Percentiles rank a stretch among this genome's conserved stretches.
phyloP scores from a whole-genome alignment of 2,888 invertebrate genomes.

The Hipparchia sbordonii region DNA sequence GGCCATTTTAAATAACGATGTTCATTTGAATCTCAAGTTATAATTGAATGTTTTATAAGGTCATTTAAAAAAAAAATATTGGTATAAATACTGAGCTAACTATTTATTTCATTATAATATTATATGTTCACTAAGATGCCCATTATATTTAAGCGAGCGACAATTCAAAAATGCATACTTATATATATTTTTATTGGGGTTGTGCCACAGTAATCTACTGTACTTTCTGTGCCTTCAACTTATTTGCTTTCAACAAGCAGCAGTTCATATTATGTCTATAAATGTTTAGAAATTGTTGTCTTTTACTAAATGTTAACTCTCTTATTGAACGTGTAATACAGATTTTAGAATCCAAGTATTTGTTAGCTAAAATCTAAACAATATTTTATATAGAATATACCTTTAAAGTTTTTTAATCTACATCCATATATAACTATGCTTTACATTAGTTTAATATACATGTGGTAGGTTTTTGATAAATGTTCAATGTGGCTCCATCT shows the following conservation, averaged over 20 bases:
- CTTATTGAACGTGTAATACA: slow-evolving; percentile 44
- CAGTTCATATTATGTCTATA: slow-evolving; percentile 52
- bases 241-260: slow-evolving; percentile 59
- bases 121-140: slow-evolving; percentile 41
- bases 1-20: slow-evolving; percentile 24
- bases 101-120: not conserved
- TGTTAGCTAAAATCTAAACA: slow-evolving; percentile 36
- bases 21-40: slow-evolving; percentile 35
- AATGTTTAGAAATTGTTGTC: slow-evolving; percentile 55
- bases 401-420: slow-evolving; percentile 34
- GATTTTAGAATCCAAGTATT: slow-evolving; percentile 34
- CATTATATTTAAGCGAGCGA: slow-evolving; percentile 43
- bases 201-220: slow-evolving; percentile 65
- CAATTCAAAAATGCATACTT: slow-evolving; percentile 36
- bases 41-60: slow-evolving; percentile 12
- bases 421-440: slow-evolving; percentile 31
- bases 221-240: slow-evolving; percentile 73
- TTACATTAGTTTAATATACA: slow-evolving; percentile 26
- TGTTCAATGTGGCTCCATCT: slow-evolving; percentile 69
- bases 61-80: not conserved
- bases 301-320: slow-evolving; percentile 45
- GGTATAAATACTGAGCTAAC: not conserved
- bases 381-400: slow-evolving; percentile 39
- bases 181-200: slow-evolving; percentile 54
- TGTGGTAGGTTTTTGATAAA: slow-evolving; percentile 39